Conservation (phyloP, 1,140 invertebrate genomes). For the Tetragonula clypearis region DNA sequence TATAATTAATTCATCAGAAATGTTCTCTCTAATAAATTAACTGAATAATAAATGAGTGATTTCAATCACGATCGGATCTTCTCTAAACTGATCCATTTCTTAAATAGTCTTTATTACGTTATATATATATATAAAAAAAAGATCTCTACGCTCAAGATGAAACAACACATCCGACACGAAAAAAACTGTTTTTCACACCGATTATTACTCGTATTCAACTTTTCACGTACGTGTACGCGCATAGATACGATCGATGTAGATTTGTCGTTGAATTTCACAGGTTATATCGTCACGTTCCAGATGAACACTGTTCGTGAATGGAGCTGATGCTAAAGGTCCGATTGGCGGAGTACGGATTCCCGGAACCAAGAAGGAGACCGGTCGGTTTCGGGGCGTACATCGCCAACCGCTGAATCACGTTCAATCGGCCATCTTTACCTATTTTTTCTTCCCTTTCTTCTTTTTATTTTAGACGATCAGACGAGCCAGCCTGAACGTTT, state of each 20-base stretch:
- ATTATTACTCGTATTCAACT: neutral
- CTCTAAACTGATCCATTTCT: neutral
- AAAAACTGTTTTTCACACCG: neutral
- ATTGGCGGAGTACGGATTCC: conserved; percentile 66
- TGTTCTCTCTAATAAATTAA: no score
- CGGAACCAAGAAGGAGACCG: conserved; percentile 55
- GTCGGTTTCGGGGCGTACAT: conserved; percentile 61
- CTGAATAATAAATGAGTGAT: no score
- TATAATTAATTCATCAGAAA: no score
- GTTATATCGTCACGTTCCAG: conserved; percentile 35
- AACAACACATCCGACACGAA: neutral
- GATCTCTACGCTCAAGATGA: neutral
- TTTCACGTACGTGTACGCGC: neutral
- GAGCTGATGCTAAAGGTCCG: conserved; percentile 36
- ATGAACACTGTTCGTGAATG: conserved; percentile 40
- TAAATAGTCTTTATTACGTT: neutral
- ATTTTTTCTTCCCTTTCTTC: conserved; percentile 46
- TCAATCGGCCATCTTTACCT: conserved; percentile 67
- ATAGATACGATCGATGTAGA: neutral
- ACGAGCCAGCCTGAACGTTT: neutral
- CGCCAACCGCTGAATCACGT: conserved; percentile 69
- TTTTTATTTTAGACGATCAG: neutral
- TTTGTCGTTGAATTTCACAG: neutral
- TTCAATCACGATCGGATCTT: neutral
- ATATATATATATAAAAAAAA: no score